phyloP scores from a whole-genome alignment of 2,797 vertebrate genomes.

The Brachymystax lenok region DNA sequence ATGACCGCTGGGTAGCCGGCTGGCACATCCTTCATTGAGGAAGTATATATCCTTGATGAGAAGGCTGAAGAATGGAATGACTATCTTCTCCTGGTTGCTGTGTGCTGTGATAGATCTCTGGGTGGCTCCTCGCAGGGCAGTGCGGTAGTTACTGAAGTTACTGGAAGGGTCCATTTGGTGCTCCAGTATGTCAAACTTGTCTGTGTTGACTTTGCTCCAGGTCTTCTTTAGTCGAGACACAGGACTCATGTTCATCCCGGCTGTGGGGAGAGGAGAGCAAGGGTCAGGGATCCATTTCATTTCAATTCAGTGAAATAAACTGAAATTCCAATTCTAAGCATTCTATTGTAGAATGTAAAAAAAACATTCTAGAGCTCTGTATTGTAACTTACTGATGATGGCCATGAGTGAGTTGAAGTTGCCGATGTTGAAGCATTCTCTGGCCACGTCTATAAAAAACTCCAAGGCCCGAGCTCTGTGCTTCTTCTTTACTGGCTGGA shows the following conservation, averaged over 20 bases:
- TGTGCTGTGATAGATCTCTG: slow-evolving; percentile 91
- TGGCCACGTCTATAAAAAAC: slow-evolving; percentile 94
- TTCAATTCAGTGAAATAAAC: neutral
- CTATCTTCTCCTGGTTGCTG: slow-evolving; percentile 94
- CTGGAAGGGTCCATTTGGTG: slow-evolving; percentile 97
- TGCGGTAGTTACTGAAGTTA: slow-evolving; percentile 95
- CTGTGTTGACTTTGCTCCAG: slow-evolving; percentile 95
- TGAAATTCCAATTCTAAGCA: neutral
- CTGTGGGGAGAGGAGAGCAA: slow-evolving; percentile 60
- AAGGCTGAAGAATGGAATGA: slow-evolving; percentile 96
- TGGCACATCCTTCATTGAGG: slow-evolving; percentile 91
- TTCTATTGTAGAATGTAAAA: neutral
- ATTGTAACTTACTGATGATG: slow-evolving; percentile 88
- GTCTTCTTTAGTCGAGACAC: slow-evolving; percentile 94
- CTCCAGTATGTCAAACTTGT: slow-evolving; percentile 96
- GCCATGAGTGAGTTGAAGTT: slow-evolving; percentile 98
- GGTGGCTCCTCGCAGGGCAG: slow-evolving; percentile 87
- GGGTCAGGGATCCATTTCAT: neutral
- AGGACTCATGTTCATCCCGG: slow-evolving; percentile 96
- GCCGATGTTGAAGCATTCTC: slow-evolving; percentile 95
- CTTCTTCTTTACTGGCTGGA: slow-evolving; percentile 92
- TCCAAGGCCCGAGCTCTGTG: slow-evolving; percentile 90
- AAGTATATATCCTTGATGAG: slow-evolving; percentile 97
- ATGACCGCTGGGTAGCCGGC: slow-evolving; percentile 87
- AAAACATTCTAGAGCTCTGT: neutral